Evolutionary conservation across 2,797 vertebrate species (phyloP), one percentile per base, ranked within the genome.

Genomic region (Pygocentrus nattereri): DNA sequence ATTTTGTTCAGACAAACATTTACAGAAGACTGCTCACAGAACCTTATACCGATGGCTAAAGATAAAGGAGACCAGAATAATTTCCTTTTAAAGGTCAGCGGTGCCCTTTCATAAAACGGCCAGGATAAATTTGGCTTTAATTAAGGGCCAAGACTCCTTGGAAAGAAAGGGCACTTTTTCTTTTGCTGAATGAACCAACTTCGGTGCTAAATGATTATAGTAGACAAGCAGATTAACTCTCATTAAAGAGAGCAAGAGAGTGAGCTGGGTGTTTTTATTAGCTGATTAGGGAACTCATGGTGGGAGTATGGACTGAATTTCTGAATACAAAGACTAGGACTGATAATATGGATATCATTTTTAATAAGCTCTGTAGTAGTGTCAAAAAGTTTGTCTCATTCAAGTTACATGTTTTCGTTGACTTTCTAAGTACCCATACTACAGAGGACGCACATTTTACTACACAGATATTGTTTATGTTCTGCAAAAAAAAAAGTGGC

Each of bases 71-170:
- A 68, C 16, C 69, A 21, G 0, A 70, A 70, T 50, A 71, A 61
- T 79, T 61, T 77, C n/a, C 30, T 68, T 67, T 65, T 67, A 84
- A 62, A 84, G 83, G 81, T 83, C 80, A 83, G 41, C 31, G 18
- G 61, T 62, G 59, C 76, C 44, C 54, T 18, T 83, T 76, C 59
- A 81, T 72, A 65, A 84, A 84, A 75, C 19, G 52, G 3, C 34
- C 23, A 38, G 49, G 69, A 38, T 30, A 44, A 67, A 67, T 41
- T 44, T 41, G 47, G 74, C 15, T 64, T 77, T 64, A 81, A 77
- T 76, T 78, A 78, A 76, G 54, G 50, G 21, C 38, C 19, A 44
- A 77, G 18, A 5, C 61, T 52, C 44, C 38, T 23, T 19, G 19
- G 27, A 27, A 52, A 59, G 34, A 74, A 70, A 77, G 31, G 61